Evolutionary conservation across 2,888 invertebrate species (phyloP).

Genomic region (Hyposoter dolosus): DNA sequence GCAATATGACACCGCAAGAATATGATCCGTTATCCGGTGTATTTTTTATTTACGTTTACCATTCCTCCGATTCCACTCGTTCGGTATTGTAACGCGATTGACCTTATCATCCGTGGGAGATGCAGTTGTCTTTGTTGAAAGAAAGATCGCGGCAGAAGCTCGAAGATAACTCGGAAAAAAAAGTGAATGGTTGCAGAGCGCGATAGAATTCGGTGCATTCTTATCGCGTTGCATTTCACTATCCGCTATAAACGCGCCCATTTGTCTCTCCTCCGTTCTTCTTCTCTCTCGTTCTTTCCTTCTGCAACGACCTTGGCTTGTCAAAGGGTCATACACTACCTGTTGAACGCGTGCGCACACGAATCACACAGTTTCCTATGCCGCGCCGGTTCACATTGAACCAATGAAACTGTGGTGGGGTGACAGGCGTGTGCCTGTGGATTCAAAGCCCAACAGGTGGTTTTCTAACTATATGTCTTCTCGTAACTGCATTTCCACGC

Average conservation of each 20-base stretch:
- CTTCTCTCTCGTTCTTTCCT: not conserved
- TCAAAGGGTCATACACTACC: slow-evolving; percentile 68
- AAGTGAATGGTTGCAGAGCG: slow-evolving; percentile 43
- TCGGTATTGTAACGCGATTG: slow-evolving; percentile 32
- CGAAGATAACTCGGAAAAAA: slow-evolving; percentile 53
- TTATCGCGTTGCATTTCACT: slow-evolving; percentile 8
- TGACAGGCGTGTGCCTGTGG: slow-evolving; percentile 40
- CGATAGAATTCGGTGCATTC: slow-evolving; percentile 40
- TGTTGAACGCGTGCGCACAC: slow-evolving; percentile 70
- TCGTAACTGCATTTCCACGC: slow-evolving; percentile 2
- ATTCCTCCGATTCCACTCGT: not conserved
- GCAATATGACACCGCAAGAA: slow-evolving; percentile 35
- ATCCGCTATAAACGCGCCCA: not conserved
- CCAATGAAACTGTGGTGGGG: slow-evolving; percentile 40
- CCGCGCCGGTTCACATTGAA: slow-evolving; percentile 5
- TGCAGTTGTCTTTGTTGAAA: slow-evolving; percentile 1
- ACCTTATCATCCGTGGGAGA: slow-evolving; percentile 36
- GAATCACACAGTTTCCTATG: slow-evolving; percentile 12
- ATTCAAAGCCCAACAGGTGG: slow-evolving; percentile 61
- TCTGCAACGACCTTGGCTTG: slow-evolving; percentile 48
- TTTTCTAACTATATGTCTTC: slow-evolving; percentile 15
- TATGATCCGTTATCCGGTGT: slow-evolving; percentile 18
- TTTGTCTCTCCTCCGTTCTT: not conserved
- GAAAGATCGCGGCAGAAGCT: slow-evolving; percentile 5
- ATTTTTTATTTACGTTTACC: slow-evolving; percentile 30